Conservation (phyloP, 2,797 vertebrate species). For the Coendou prehensilis region DNA sequence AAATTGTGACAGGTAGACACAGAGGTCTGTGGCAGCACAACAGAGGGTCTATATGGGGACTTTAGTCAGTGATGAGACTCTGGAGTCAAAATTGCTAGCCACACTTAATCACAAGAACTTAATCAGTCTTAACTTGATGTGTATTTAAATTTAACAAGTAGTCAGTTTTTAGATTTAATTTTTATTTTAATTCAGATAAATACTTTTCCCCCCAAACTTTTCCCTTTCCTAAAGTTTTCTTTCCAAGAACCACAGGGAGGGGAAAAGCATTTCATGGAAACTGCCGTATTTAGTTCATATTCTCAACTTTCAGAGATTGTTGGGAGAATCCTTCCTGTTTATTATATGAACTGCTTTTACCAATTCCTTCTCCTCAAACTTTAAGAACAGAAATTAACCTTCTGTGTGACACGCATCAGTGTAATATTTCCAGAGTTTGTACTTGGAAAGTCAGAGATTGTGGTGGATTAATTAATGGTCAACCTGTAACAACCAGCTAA, state of each 20-base stretch:
- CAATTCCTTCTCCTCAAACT: background rate
- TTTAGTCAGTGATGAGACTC: constrained; percentile 4
- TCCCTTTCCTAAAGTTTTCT: background rate
- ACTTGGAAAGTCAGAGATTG: background rate
- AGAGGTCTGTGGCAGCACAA: background rate
- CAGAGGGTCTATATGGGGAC: background rate
- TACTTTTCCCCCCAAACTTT: background rate
- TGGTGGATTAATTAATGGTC: background rate
- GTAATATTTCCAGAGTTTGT: background rate
- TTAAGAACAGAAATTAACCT: constrained; percentile 46
- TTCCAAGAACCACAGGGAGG: background rate
- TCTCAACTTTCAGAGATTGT: constrained; percentile 46
- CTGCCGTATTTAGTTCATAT: constrained; percentile 1
- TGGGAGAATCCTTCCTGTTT: background rate
- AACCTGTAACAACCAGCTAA: background rate
- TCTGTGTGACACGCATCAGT: constrained; percentile 4
- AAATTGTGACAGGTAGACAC: background rate
- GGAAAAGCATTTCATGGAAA: background rate
- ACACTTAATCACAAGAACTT: constrained; percentile 48
- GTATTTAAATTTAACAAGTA: constrained; percentile 46
- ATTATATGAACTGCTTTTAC: background rate
- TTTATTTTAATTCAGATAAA: constrained; percentile 60
- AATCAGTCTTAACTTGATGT: background rate
- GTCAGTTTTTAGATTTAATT: constrained; percentile 44
- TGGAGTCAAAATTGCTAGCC: constrained; percentile 41